These are phyloP conservation scores for Keiferia lycopersicella DNA, from an alignment of 2,888 invertebrate species.

Conservation along the genomic window DNA sequence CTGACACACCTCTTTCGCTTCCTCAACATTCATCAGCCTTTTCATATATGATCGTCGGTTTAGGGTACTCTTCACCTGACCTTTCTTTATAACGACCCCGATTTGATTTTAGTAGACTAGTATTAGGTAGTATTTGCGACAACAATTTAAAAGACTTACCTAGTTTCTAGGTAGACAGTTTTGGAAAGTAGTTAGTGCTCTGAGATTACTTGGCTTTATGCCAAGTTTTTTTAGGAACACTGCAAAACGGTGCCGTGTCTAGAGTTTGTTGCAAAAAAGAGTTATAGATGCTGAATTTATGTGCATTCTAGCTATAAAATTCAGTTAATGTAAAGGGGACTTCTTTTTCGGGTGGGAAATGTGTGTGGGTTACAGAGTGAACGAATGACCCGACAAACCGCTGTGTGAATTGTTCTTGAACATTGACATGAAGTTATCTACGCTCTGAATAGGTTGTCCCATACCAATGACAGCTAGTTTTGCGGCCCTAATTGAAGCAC, in stretches of 20 bases:
- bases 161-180: constrained; percentile 2
- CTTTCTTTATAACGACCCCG: too few species aligned
- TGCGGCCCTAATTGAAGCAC: too few species aligned
- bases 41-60: too few species aligned
- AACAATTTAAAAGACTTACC: background rate
- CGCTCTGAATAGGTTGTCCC: too few species aligned
- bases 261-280: background rate
- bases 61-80: too few species aligned
- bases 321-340: background rate
- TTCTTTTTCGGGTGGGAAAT: background rate
- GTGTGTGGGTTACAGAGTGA: background rate
- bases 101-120: too few species aligned
- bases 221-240: background rate
- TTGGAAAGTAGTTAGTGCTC: background rate
- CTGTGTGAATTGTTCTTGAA: too few species aligned
- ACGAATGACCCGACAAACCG: too few species aligned
- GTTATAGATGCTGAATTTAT: background rate
- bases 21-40: too few species aligned
- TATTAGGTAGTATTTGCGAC: background rate
- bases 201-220: background rate
- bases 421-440: too few species aligned
- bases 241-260: background rate
- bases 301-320: background rate
- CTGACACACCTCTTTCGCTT: too few species aligned
- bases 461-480: too few species aligned